phyloP scores from a whole-genome alignment of 2,797 vertebrate species.

The Somateria mollissima region DNA sequence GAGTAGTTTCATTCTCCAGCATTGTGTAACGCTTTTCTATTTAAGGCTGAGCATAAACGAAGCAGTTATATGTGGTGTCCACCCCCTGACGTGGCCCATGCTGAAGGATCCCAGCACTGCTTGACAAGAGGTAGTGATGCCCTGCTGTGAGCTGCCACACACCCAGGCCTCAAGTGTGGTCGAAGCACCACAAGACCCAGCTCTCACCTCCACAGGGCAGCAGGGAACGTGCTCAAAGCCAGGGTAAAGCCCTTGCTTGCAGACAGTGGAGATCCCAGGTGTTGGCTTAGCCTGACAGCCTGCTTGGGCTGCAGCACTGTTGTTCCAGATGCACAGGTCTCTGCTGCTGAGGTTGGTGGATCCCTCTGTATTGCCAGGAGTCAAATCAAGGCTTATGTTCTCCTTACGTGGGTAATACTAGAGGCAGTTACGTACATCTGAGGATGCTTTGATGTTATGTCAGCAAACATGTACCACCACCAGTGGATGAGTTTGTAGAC shows the following conservation, averaged over 20 bases:
- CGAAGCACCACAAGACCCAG: background rate
- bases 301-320: background rate
- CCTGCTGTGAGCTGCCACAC: background rate
- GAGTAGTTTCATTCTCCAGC: slow-evolving; percentile 18
- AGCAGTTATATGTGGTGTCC: background rate
- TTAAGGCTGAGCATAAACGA: slow-evolving; percentile 4
- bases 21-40: background rate
- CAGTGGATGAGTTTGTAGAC: background rate
- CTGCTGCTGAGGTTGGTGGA: background rate
- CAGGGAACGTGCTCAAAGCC: fast-evolving
- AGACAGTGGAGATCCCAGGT: background rate
- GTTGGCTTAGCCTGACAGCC: background rate
- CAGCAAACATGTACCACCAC: fast-evolving
- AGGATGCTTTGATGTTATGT: background rate
- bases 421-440: background rate
- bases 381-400: background rate
- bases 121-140: background rate
- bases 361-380: background rate
- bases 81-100: background rate
- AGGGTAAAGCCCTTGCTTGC: background rate
- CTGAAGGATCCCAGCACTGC: background rate
- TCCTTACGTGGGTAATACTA: background rate
- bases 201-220: background rate
- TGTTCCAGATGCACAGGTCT: background rate
- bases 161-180: background rate